Evolutionary conservation across 2,113 vertebrate species (phyloP), one percentile per base, ranked within the genome.

Genomic region (Vicugna pacos): DNA sequence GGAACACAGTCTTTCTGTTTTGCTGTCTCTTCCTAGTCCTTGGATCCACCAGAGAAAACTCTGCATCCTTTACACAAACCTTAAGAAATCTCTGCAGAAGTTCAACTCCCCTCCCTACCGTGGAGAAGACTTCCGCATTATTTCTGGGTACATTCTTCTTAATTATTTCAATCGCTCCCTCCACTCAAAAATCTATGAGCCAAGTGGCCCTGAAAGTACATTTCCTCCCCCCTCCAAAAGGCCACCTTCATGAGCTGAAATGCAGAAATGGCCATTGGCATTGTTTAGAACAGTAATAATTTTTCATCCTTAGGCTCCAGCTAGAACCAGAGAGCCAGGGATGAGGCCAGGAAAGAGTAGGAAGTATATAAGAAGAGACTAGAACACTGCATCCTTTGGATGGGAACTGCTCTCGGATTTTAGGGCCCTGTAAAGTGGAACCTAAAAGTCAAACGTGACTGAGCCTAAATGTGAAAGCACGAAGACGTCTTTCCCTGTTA

Each of bases 61-160:
- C 12, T 8, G 65, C 7, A 48, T 89, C 30, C 2, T 62, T 60
- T 35, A 42, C 8, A 5, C 20, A 0, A 38, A 50, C 14, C 52
- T 75, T 50, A 94, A 58, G n/a, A 87, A 87, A 95, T 65, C 16
- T 82, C 28, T 64, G 16, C 42, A 83, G 13, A 94, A 91, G 46
- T 83, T 67, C n/a, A 28, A n/a, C 9, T 10, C 26, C 16, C 16
- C 35, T 86, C 19, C 6, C 67, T 94, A 38, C 86, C 42, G 50
- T 46, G 19, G 3, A 65, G 58, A n/a, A 79, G 4, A 72, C 8
- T 14, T 86, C 69, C 70, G 2, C 11, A 58, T 48, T 89, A 54
- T 54, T 64, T 95, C 38, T 77, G 38, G 42, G 88, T n/a, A 54
- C n/a, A 32, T 58, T 91, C 30, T 50, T 75, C 73, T 60, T 38